phyloP scores from a whole-genome alignment of 2,888 invertebrate genomes.

The Mechanitis messenoides region DNA sequence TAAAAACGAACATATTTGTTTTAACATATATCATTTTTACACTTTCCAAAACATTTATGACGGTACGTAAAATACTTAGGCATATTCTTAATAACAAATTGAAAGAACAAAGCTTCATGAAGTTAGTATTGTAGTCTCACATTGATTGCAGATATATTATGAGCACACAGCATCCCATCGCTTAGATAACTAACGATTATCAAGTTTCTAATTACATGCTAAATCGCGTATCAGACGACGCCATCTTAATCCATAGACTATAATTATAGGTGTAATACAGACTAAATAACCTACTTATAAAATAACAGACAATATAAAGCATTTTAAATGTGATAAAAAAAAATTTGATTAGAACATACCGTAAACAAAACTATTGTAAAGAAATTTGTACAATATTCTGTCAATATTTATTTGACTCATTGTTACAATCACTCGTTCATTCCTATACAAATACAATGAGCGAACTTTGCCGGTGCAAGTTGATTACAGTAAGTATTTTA shows the following conservation, averaged over 20 bases:
- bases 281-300: background rate
- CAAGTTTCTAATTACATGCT: slow-evolving; percentile 12
- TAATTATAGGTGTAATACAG: background rate
- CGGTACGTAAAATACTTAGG: background rate
- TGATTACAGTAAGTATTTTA: background rate
- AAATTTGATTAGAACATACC: background rate
- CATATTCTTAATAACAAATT: background rate
- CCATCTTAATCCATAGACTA: slow-evolving; percentile 1
- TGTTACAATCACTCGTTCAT: background rate
- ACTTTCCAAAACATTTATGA: too few relatives aligned
- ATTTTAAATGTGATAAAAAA: too few relatives aligned
- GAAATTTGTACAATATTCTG: background rate
- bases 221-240: background rate
- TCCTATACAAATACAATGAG: background rate
- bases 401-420: background rate
- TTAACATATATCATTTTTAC: too few relatives aligned
- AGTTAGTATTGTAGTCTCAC: slow-evolving; percentile 1
- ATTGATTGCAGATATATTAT: background rate
- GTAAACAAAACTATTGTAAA: background rate
- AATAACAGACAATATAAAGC: too few relatives aligned
- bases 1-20: too few relatives aligned
- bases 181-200: slow-evolving; percentile 8
- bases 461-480: slow-evolving; percentile 1
- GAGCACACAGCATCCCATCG: background rate
- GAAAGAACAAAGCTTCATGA: background rate